Evolutionary conservation across 2,113 vertebrate species (phyloP).

Genomic region (Clarias magur): DNA sequence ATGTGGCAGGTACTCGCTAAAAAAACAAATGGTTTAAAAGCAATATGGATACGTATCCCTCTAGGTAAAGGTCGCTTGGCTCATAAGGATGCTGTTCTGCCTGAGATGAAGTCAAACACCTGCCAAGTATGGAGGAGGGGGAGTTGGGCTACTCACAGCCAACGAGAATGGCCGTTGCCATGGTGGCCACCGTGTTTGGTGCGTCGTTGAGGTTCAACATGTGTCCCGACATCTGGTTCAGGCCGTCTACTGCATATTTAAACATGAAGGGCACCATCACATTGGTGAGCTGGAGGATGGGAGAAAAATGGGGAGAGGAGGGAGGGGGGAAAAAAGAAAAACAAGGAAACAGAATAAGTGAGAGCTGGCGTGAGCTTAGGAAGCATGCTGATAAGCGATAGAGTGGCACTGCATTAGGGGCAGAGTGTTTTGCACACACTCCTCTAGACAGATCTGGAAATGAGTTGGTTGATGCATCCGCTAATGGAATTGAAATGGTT

Average conservation of each 20-base stretch:
- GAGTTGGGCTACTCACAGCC: conserved; percentile 88
- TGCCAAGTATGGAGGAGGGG: conserved; percentile 63
- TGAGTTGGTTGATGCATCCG: conserved; percentile 65
- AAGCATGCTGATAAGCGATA: conserved; percentile 24
- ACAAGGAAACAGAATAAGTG: neutral
- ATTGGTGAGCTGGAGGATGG: conserved; percentile 84
- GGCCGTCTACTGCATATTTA: conserved; percentile 96
- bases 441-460: conserved; percentile 56
- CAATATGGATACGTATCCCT: conserved; percentile 63
- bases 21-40: conserved; percentile 52
- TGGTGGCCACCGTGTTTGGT: conserved; percentile 89
- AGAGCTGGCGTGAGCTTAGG: neutral
- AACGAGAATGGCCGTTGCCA: conserved; percentile 93
- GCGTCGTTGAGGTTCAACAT: conserved; percentile 90
- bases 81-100: conserved; percentile 68
- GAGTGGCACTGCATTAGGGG: conserved; percentile 43
- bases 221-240: conserved; percentile 96
- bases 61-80: conserved; percentile 69
- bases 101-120: conserved; percentile 65
- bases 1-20: conserved; percentile 11
- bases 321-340: too few relatives aligned
- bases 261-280: conserved; percentile 98
- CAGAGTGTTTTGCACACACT: conserved; percentile 29
- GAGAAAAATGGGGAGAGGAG: neutral
- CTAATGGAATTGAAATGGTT: conserved; percentile 78